These are phyloP conservation scores for Aleiodes sp. DNA, from an alignment of 1,140 invertebrate species.

Conservation along the genomic window DNA sequence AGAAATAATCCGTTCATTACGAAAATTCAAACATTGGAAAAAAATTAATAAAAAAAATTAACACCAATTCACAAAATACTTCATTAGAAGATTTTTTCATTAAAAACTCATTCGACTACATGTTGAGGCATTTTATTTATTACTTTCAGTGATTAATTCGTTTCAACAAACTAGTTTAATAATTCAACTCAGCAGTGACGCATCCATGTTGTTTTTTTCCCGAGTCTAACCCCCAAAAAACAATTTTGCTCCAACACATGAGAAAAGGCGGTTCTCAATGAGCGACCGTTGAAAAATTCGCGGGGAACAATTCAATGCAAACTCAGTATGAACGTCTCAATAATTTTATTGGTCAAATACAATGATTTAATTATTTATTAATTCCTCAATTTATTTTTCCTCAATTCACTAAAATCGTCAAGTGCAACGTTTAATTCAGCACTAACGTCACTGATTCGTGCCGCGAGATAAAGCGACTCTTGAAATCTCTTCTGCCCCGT, in stretches of 20 bases:
- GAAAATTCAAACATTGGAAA: neutral
- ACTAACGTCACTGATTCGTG: constrained; percentile 74
- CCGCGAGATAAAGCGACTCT: constrained; percentile 70
- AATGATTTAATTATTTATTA: too few species aligned
- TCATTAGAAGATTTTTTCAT: neutral
- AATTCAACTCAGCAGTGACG: neutral
- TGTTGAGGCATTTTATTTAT: neutral
- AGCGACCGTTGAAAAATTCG: too few species aligned
- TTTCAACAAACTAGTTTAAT: too few species aligned
- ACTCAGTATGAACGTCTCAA: too few species aligned
- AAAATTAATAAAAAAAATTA: neutral
- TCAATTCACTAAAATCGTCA: constrained; percentile 42
- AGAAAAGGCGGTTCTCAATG: neutral
- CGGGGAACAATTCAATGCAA: too few species aligned
- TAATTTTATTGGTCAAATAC: too few species aligned
- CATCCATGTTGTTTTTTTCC: constrained; percentile 3
- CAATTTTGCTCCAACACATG: neutral
- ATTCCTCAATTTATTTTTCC: constrained; percentile 39
- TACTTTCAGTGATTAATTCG: neutral
- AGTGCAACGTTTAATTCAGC: constrained; percentile 59
- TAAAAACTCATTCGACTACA: neutral
- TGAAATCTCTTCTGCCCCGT: constrained; percentile 74
- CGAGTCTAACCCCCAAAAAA: too few species aligned
- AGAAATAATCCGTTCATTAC: neutral
- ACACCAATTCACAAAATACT: neutral